Evolutionary conservation across 2,113 vertebrate species (phyloP), one percentile per base, ranked within the genome.

Genomic region (Ploceus nigricollis): DNA sequence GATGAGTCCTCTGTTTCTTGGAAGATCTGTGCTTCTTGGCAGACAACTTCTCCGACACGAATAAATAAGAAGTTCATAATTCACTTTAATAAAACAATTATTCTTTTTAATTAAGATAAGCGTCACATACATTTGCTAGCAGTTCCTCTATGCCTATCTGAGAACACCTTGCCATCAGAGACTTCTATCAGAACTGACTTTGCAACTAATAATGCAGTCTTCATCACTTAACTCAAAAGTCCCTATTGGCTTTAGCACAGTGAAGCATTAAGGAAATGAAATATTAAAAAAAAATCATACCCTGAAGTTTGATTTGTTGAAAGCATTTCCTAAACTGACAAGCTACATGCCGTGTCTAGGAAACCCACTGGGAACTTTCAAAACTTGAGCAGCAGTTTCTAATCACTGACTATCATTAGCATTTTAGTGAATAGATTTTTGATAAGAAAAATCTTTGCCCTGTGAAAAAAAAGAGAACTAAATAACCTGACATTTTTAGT

Each of bases 341-440:
- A 98, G 97, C 96, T 97, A 97, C 98, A 97, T 44, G 95, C 96
- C 93, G 40, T 98, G 97, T 98, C 97, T 98, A 77, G 21, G 57
- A 97, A 98, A 95, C 93, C 98, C 98, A 97, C 88, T 94, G 98
- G 98, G 98, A 98, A 97, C 97, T 97, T 98, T 97, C 96, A 97
- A 83, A 98, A 97, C 97, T 96, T 97, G 95, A 97, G 95, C 98
- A 98, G 98, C 97, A 95, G 97, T 97, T 98, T 98, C 98, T 98
- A 98, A 98, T 98, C 98, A 98, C 97, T 97, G 98, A 94, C 73
- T 95, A 98, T 98, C 96, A 98, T 98, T 98, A 98, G 97, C 98
- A 98, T 98, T 98, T 98, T 96, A 97, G 94, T 82, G 97, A 97
- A 97, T 97, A 97, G 94, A 96, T 97, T 96, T 97, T 98, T 98